These are phyloP conservation scores for Germaria angustata DNA, from an alignment of 2,888 invertebrate genomes.

Conservation along the genomic window DNA sequence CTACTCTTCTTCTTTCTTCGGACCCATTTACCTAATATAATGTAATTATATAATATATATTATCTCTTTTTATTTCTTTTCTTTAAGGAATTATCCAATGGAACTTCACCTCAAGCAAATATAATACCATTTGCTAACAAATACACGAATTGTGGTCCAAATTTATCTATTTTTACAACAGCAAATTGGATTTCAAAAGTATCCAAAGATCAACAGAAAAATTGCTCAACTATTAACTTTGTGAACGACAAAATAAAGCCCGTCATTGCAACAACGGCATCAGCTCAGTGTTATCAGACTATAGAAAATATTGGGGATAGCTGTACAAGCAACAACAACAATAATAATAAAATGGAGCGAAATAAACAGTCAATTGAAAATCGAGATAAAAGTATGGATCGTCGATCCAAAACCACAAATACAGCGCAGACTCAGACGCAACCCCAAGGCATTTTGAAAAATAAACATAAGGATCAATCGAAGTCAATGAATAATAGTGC, in stretches of 20 bases:
- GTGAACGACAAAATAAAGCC: slow-evolving; percentile 71
- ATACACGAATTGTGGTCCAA: slow-evolving; percentile 72
- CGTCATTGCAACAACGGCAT: slow-evolving; percentile 69
- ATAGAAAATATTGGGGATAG: slow-evolving; percentile 3
- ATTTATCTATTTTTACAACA: slow-evolving; percentile 73
- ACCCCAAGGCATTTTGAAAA: slow-evolving; percentile 70
- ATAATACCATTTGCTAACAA: slow-evolving; percentile 70
- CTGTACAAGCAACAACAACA: slow-evolving; percentile 7
- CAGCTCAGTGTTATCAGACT: slow-evolving; percentile 69
- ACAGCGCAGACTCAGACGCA: slow-evolving; percentile 54
- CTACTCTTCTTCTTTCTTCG: too few relatives aligned
- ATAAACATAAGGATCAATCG: slow-evolving; percentile 55
- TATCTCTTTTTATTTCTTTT: background rate
- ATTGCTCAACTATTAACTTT: slow-evolving; percentile 71
- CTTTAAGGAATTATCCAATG: slow-evolving; percentile 72
- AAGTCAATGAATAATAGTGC: slow-evolving; percentile 73
- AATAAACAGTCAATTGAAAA: slow-evolving; percentile 70
- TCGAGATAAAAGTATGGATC: slow-evolving; percentile 71
- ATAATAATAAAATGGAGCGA: slow-evolving; percentile 52
- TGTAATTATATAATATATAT: too few relatives aligned
- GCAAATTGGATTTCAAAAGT: slow-evolving; percentile 73
- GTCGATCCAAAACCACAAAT: slow-evolving; percentile 58
- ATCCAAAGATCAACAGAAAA: slow-evolving; percentile 70
- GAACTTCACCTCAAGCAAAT: slow-evolving; percentile 74
- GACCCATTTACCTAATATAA: too few relatives aligned